Conservation (phyloP, 2,113 vertebrate species). For the Pyrgilauda ruficollis region DNA sequence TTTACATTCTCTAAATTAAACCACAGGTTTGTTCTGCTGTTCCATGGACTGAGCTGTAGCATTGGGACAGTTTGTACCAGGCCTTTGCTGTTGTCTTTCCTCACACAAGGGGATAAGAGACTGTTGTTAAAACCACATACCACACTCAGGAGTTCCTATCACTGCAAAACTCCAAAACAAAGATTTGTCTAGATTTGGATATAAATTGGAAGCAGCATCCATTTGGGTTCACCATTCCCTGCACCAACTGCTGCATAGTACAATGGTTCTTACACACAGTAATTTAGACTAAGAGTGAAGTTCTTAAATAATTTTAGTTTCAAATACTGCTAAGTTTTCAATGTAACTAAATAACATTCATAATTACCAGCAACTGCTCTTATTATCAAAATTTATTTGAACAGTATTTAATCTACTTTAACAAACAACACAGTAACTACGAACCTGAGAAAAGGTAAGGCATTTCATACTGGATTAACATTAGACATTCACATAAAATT, state of each 20-base stretch:
- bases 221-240: background rate
- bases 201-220: background rate
- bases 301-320: background rate
- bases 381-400: background rate
- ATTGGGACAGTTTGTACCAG: background rate
- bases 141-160: background rate
- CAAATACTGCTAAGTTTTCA: background rate
- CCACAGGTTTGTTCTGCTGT: background rate
- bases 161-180: background rate
- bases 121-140: background rate
- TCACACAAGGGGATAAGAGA: background rate
- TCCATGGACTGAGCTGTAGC: background rate
- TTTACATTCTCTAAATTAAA: background rate
- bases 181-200: background rate
- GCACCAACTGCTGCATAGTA: background rate
- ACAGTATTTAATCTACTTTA: background rate
- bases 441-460: background rate
- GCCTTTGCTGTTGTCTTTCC: background rate
- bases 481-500: background rate
- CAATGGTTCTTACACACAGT: accelerated
- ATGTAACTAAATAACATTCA: background rate
- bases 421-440: background rate
- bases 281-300: background rate
- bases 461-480: background rate
- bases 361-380: background rate